Evolutionary conservation across 2,888 invertebrate genomes (phyloP).

Genomic region (Helicoverpa assulta): DNA sequence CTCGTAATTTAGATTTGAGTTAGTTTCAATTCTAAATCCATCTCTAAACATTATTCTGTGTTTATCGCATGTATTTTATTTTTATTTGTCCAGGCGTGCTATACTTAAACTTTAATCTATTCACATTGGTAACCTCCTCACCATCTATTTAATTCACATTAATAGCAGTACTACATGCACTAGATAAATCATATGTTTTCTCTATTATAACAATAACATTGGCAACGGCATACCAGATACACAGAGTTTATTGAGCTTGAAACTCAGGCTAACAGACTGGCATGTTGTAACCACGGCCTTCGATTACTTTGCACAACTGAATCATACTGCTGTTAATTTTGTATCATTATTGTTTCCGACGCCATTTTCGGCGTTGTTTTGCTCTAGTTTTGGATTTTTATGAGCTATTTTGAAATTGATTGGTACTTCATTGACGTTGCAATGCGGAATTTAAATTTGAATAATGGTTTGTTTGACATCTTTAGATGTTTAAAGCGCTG

Average conservation of each 20-base stretch:
- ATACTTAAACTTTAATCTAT: neutral
- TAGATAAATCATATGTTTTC: neutral
- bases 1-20: neutral
- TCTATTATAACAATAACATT: constrained; percentile 7
- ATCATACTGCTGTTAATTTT: constrained; percentile 56
- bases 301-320: constrained; percentile 63
- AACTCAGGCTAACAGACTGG: constrained; percentile 30
- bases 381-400: constrained; percentile 39
- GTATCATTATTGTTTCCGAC: constrained; percentile 46
- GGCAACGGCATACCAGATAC: constrained; percentile 20
- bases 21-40: too few relatives aligned
- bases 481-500: neutral
- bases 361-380: constrained; percentile 26
- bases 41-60: too few relatives aligned
- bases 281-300: constrained; percentile 56
- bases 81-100: neutral
- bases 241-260: constrained; percentile 39
- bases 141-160: neutral
- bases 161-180: neutral
- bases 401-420: constrained; percentile 12
- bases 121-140: neutral
- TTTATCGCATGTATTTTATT: too few relatives aligned
- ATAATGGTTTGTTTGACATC: neutral
- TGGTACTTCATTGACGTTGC: neutral
- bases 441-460: neutral